Evolutionary conservation across 2,113 vertebrate species (phyloP).

Genomic region (Hydrolagus affinis): DNA sequence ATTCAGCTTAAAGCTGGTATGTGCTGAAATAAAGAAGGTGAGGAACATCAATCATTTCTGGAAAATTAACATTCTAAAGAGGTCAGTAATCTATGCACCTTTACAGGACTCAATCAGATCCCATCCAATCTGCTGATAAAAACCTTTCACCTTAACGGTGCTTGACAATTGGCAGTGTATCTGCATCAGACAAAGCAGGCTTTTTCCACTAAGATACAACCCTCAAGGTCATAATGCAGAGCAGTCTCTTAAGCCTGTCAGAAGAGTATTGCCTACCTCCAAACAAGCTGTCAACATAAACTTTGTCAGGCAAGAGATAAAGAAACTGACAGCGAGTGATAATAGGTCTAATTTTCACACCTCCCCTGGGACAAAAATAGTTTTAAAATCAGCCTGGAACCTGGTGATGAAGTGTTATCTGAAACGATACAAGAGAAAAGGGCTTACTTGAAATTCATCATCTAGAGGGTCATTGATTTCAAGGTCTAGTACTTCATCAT

Average conservation of each 20-base stretch:
- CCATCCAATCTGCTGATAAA: slow-evolving; percentile 82
- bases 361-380: slow-evolving; percentile 65
- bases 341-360: slow-evolving; percentile 77
- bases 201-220: slow-evolving; percentile 69
- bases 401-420: slow-evolving; percentile 63
- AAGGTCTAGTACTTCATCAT: slow-evolving; percentile 85
- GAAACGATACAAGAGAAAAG: slow-evolving; percentile 55
- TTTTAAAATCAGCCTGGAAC: slow-evolving; percentile 63
- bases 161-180: slow-evolving; percentile 73
- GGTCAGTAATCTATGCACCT: slow-evolving; percentile 99
- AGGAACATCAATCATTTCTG: slow-evolving; percentile 89
- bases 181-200: slow-evolving; percentile 79
- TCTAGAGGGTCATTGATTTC: slow-evolving; percentile 91
- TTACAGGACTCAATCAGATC: slow-evolving; percentile 94
- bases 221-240: slow-evolving; percentile 81
- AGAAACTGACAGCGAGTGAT: slow-evolving; percentile 82
- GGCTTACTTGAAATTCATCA: slow-evolving; percentile 87
- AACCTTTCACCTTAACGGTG: slow-evolving; percentile 81
- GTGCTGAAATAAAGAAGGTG: slow-evolving; percentile 59
- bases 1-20: slow-evolving; percentile 69
- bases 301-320: slow-evolving; percentile 88
- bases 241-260: slow-evolving; percentile 65
- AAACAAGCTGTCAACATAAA: slow-evolving; percentile 94
- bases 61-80: slow-evolving; percentile 79
- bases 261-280: slow-evolving; percentile 70